Evolutionary conservation across 2,113 vertebrate species (phyloP).

Genomic region (Trematocara macrostoma): DNA sequence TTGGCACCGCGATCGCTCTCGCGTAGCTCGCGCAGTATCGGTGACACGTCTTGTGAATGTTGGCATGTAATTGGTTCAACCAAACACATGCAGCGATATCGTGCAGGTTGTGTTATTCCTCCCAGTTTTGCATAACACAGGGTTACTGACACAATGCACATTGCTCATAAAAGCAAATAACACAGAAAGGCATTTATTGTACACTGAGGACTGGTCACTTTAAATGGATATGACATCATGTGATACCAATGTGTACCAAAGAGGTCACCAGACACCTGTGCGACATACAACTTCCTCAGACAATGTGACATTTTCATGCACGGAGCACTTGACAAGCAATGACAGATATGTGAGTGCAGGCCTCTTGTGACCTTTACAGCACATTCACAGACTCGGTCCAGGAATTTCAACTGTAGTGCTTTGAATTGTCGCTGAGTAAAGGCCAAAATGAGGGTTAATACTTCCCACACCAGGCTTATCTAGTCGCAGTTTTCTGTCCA

Average conservation of each 20-base stretch:
- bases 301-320: conserved; percentile 67
- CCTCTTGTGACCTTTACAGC: conserved; percentile 45
- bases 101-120: background rate
- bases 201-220: background rate
- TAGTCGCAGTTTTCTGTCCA: background rate
- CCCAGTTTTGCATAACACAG: conserved; percentile 10
- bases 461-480: conserved; percentile 4
- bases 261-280: conserved; percentile 32
- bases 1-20: conserved; percentile 34
- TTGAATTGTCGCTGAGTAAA: conserved; percentile 29
- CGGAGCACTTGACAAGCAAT: conserved; percentile 4
- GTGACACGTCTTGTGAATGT: conserved; percentile 57
- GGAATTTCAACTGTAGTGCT: conserved; percentile 27
- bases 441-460: conserved; percentile 29
- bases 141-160: conserved; percentile 20
- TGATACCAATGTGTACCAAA: conserved; percentile 52
- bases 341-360: conserved; percentile 34
- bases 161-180: conserved; percentile 12
- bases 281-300: conserved; percentile 14
- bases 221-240: conserved; percentile 64
- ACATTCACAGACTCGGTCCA: conserved; percentile 4
- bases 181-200: background rate
- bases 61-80: conserved; percentile 61
- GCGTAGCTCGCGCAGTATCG: conserved; percentile 9
- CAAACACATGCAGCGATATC: conserved; percentile 12